Base-by-base conservation (phyloP, 2,888 invertebrate genomes). In the Eumacrocentrus americanus region DNA sequence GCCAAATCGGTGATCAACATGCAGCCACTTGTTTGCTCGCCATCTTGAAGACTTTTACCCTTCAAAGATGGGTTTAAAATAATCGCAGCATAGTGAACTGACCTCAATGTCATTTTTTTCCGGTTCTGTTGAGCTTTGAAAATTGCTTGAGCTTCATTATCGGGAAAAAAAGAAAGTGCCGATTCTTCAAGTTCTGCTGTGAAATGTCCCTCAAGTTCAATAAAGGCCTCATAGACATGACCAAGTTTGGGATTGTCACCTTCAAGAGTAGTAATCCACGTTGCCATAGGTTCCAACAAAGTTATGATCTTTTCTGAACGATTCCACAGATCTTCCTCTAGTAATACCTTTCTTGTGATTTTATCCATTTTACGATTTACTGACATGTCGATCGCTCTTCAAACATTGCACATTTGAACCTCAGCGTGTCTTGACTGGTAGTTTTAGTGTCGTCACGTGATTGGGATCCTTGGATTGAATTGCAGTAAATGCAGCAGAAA, bases 61-160 rank as follows among this genome's bases (percentile, higher is more conserved):
- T 60, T 57, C 9, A 48, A 51, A 12, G 47, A 42, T 20, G 61
- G 56, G 58, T 63, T 52, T 20, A 64, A 34, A 51, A 64, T 54
- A 38, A 61, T 64, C 16, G 63, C 63, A n/a, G 60, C 64, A 34
- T 40, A 64, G 55, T 66, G 64, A 7, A 64, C 50, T 22, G 60
- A 52, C 9, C 22, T 47, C 14, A 61, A 29, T 25, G 56, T 51
- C 53, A 60, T 60, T 12, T 47, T 50, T 34, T 42, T 14, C 6
- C 61, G 4, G 5, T 6, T 4, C 9, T 29, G 5, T 9, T 6
- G 29, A 29, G 5, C 5, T 6, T 6, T 6, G 29, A 29, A 29
- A 6, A 29, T 29, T 29, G 2, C 11, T 22, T 9, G 2, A 47
- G 22, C 22, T n/a, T 22, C 20, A 47, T 5, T 4, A n/a, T 47